Evolutionary conservation across 2,888 invertebrate species (phyloP).

Genomic region (Theretra japonica): DNA sequence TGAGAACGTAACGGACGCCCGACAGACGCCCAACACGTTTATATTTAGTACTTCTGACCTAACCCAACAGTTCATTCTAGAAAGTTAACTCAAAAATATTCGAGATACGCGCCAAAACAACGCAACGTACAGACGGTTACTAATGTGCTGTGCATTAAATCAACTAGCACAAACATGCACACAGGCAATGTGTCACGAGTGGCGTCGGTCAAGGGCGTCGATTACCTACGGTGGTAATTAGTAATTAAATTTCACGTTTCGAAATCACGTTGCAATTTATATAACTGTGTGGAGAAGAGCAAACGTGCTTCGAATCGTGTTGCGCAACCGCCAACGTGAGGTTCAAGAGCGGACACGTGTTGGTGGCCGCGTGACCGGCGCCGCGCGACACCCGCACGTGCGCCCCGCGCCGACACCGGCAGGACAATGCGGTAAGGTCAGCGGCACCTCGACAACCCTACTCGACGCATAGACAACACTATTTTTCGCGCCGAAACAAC

Average conservation of each 20-base stretch:
- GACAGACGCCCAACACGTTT: conserved; percentile 32
- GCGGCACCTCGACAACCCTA: conserved; percentile 36
- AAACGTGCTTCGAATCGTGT: conserved; percentile 65
- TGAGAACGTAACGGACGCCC: conserved; percentile 34
- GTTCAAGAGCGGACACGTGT: conserved; percentile 78
- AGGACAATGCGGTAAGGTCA: conserved; percentile 61
- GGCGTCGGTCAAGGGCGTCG: conserved; percentile 57
- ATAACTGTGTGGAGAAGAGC: conserved; percentile 72
- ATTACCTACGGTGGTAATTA: conserved; percentile 47
- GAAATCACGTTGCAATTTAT: conserved; percentile 79
- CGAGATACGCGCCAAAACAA: background rate
- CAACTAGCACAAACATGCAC: background rate
- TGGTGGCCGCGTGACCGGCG: conserved; percentile 70
- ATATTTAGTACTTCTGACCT: conserved; percentile 30
- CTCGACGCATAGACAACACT: conserved; percentile 13
- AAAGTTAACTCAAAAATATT: conserved; percentile 33
- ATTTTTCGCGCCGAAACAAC: background rate
- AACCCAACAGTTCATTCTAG: conserved; percentile 28
- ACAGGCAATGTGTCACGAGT: conserved; percentile 7
- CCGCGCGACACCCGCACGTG: conserved; percentile 60
- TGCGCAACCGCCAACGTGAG: conserved; percentile 80
- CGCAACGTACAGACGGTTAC: background rate
- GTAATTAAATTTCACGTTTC: conserved; percentile 71
- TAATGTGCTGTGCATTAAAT: background rate
- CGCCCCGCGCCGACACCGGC: conserved; percentile 27